These are phyloP conservation scores for Danio albolineatus DNA, from an alignment of 2,797 vertebrate genomes.

Conservation along the genomic window DNA sequence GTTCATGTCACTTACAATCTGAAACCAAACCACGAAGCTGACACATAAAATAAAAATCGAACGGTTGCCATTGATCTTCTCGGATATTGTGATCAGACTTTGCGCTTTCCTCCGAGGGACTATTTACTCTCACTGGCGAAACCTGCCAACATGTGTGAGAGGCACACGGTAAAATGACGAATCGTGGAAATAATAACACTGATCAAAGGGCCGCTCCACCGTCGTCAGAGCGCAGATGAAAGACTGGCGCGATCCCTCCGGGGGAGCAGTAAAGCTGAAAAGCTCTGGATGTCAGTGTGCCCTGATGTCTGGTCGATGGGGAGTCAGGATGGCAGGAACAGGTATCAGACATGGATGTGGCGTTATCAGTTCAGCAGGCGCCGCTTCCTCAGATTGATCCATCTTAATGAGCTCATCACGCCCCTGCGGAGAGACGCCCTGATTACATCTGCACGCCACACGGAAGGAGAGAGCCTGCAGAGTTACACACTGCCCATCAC, in stretches of 20 bases:
- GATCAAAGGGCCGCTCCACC: slow-evolving; percentile 46
- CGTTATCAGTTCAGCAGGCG: slow-evolving; percentile 62
- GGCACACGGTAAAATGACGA: slow-evolving; percentile 41
- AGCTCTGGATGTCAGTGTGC: slow-evolving; percentile 45
- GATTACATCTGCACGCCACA: slow-evolving; percentile 64
- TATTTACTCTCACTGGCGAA: slow-evolving; percentile 22
- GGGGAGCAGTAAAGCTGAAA: slow-evolving; percentile 41
- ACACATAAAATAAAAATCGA: slow-evolving; percentile 14
- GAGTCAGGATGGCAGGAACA: slow-evolving; percentile 59
- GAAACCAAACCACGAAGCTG: neutral
- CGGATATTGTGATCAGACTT: neutral
- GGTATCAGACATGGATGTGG: slow-evolving; percentile 56
- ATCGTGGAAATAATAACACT: slow-evolving; percentile 28
- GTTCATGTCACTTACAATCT: slow-evolving; percentile 5
- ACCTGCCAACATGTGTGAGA: slow-evolving; percentile 29
- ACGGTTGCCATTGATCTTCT: slow-evolving; percentile 23
- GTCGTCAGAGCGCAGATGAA: slow-evolving; percentile 39
- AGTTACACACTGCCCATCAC: slow-evolving; percentile 60
- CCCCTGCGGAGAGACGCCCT: slow-evolving; percentile 63
- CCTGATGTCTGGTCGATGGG: slow-evolving; percentile 54
- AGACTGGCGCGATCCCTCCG: slow-evolving; percentile 34
- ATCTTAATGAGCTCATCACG: slow-evolving; percentile 68
- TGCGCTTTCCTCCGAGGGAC: neutral
- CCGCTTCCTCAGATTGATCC: slow-evolving; percentile 64
- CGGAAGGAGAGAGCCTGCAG: slow-evolving; percentile 53